Conservation (phyloP, 2,888 invertebrate species). For the Xestoiulus laeticollis region DNA sequence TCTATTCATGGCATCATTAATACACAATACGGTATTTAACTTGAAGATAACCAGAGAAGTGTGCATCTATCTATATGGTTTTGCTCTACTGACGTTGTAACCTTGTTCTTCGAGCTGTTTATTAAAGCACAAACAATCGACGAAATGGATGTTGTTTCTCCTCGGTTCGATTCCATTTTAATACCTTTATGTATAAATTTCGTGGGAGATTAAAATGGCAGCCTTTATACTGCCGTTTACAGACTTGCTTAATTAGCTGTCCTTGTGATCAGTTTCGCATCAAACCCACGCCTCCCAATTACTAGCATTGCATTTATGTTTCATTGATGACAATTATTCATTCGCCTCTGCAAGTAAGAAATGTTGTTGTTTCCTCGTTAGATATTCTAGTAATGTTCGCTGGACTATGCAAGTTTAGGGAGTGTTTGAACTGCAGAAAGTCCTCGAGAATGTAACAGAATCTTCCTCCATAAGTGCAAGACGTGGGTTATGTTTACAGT, state of each 20-base stretch:
- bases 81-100: background rate
- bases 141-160: background rate
- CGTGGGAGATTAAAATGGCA: constrained; percentile 17
- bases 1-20: background rate
- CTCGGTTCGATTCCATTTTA: constrained; percentile 17
- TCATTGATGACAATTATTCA: constrained; percentile 26
- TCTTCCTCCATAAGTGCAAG: background rate
- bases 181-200: background rate
- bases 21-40: background rate
- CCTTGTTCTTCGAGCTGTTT: constrained; percentile 16
- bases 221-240: background rate
- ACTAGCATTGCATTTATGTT: background rate
- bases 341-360: background rate
- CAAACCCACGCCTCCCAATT: constrained; percentile 26
- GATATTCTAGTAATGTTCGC: background rate
- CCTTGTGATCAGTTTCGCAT: constrained; percentile 26
- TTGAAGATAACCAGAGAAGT: constrained; percentile 1
- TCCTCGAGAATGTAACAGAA: background rate
- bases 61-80: background rate
- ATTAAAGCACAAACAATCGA: background rate
- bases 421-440: background rate
- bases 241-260: constrained; percentile 8
- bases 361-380: background rate
- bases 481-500: background rate
- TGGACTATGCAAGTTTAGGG: background rate